These are phyloP conservation scores for Cephus runcator DNA, from an alignment of 2,888 invertebrate genomes.

Conservation along the genomic window DNA sequence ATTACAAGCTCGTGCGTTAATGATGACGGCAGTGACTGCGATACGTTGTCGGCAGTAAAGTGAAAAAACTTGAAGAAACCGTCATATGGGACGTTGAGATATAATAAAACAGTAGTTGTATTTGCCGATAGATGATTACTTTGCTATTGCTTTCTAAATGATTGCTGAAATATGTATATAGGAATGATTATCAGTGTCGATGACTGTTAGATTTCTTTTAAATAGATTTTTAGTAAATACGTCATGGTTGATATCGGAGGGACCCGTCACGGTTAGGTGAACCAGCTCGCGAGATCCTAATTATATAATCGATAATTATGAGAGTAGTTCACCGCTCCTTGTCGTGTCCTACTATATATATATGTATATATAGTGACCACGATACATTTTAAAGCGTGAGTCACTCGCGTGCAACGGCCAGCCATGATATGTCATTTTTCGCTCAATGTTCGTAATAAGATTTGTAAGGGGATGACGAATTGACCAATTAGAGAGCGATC, in stretches of 20 bases:
- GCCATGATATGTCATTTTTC: constrained; percentile 53
- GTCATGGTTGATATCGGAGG: not conserved
- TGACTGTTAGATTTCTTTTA: not conserved
- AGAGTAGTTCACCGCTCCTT: constrained; percentile 14
- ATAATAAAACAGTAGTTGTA: not conserved
- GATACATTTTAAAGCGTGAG: constrained; percentile 58
- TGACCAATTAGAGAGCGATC: constrained; percentile 64
- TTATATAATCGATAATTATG: constrained; percentile 58
- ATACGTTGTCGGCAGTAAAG: not conserved
- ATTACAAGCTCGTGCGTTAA: not conserved
- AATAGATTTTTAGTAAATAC: not conserved
- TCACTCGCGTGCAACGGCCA: constrained; percentile 55
- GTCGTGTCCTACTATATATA: not conserved
- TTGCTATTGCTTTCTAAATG: not conserved
- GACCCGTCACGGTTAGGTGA: not conserved
- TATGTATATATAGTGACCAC: constrained; percentile 24
- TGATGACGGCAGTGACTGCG: not conserved
- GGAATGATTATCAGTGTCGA: not conserved
- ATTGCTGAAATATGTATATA: not conserved
- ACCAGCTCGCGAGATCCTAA: constrained; percentile 29
- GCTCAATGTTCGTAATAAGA: constrained; percentile 62
- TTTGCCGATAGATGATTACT: not conserved
- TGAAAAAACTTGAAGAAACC: not conserved
- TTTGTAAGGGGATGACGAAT: constrained; percentile 64
- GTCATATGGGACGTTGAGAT: not conserved